Base-by-base conservation (phyloP, 2,888 invertebrate genomes). In the Sialis lutaria region DNA sequence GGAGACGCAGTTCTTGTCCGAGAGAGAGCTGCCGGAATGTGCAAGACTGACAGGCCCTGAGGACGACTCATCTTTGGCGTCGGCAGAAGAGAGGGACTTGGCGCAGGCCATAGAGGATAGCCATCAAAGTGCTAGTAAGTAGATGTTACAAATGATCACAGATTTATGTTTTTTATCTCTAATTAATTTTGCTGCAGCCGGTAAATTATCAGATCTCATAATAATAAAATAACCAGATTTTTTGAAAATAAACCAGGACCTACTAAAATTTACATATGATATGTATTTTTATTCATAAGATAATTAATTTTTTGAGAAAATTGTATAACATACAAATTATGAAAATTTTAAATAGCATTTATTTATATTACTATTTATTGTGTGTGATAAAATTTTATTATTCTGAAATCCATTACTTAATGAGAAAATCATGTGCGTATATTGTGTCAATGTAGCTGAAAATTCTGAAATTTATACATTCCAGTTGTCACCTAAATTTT, bases 1-100 rank as follows among this genome's bases (percentile, higher is more conserved):
- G 0, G 85, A 87, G 62, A 95, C 96, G 0, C 67, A 73, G 1
- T 97, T 97, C 67, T 70, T 97, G 53, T 73, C 84, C 0, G 92
- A 93, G 66, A 70, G 73, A 53, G 75, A 60, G 49, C 53, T 67
- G 33, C 89, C 89, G 1, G 84, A 84, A 50, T 86, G 88, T 61
- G 91, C 92, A 1, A 75, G 90, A 22, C 73, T 91, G 33, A 82
- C 81, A 30, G 75, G 77, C 6, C 68, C 66, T 50, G 75, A 74
- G 0, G 82, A 82, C 48, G 82, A 82, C 44, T 77, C 81, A 33
- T 58, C 69, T 10, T 60, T 67, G n/a, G 58, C 63, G 40, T 74
- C 75, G 52, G 70, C 72, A 32, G 85, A 87, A 58, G 81, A 84
- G 22, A 67, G 71, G 52, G 80, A 80, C 48, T 68, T 87, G 47